Evolutionary conservation across 2,888 invertebrate genomes (phyloP), one percentile per base, ranked within the genome.

Genomic region (Gymnoscelis rufifasciata): DNA sequence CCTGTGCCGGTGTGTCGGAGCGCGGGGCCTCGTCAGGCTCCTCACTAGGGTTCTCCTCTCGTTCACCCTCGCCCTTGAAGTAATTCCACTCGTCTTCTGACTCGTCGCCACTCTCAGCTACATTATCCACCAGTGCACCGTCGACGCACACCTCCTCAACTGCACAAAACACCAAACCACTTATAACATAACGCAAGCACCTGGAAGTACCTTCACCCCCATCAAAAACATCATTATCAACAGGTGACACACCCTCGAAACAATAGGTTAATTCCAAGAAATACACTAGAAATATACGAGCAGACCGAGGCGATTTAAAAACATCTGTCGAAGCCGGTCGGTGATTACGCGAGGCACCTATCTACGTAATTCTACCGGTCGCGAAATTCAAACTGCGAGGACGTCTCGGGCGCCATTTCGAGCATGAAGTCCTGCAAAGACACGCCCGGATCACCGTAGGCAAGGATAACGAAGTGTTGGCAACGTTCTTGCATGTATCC

Each of bases 31-130:
- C 84, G 73, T 89, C 89, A 37, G 90, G 90, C 70, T 90, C 91
- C 73, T 82, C 84, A 55, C 76, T 78, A 29, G 91, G 91, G 61
- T 91, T 90, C 47, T 91, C 76, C 63, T 91, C 91, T 64, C 75
- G 91, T 55, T 92, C 91, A 53, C 91, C 90, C 67, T 92, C 92
- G 62, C 91, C 91, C 72, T 91, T 91, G 78, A 91, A 92, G 76
- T 94, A 95, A 78, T 95, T 94, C 95, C 94, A 95, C 92, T 95
- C 95, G 92, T 95, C 95, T 83, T 95, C 95, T 60, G 93, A 93
- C 60, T 93, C 93, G 62, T 93, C 93, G 67, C 92, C 91, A 67
- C 91, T 93, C 79, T 93, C 93, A 71, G 89, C 92, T 91, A 92
- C 92, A 91, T 93, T 93, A 88, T 93, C 93, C 83, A 90, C 89